These are phyloP conservation scores for Adoxophyes honmai DNA, from an alignment of 1,140 invertebrate genomes.

Conservation along the genomic window DNA sequence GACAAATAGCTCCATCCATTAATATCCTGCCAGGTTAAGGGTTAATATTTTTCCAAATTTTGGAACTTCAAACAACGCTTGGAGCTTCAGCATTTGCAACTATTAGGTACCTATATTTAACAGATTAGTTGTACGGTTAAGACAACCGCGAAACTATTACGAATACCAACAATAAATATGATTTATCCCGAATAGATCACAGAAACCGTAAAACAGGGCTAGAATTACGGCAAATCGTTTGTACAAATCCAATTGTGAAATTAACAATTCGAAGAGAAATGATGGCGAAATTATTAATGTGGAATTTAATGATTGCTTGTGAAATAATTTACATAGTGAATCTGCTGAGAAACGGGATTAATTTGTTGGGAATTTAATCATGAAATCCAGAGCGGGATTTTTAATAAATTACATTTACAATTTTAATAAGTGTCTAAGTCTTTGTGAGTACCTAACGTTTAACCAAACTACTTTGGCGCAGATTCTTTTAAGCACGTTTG, in stretches of 20 bases:
- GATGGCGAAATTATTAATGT: conserved; percentile 1
- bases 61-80: background rate
- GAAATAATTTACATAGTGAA: background rate
- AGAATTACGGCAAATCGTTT: background rate
- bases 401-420: background rate
- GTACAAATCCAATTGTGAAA: background rate
- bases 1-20: too few relatives aligned
- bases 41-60: too few relatives aligned
- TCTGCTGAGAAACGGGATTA: background rate
- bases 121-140: too few relatives aligned
- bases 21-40: too few relatives aligned
- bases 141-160: too few relatives aligned
- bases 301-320: background rate
- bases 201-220: background rate
- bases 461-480: too few relatives aligned
- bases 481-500: too few relatives aligned
- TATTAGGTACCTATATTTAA: too few relatives aligned
- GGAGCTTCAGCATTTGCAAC: too few relatives aligned
- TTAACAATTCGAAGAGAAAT: background rate
- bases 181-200: too few relatives aligned
- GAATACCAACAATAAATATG: too few relatives aligned
- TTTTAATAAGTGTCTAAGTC: background rate
- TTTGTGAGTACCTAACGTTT: too few relatives aligned
- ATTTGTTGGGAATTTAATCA: background rate
- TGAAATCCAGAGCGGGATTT: background rate